Conservation (phyloP, 2,113 vertebrate genomes). For the Aleadryas rufinucha region DNA sequence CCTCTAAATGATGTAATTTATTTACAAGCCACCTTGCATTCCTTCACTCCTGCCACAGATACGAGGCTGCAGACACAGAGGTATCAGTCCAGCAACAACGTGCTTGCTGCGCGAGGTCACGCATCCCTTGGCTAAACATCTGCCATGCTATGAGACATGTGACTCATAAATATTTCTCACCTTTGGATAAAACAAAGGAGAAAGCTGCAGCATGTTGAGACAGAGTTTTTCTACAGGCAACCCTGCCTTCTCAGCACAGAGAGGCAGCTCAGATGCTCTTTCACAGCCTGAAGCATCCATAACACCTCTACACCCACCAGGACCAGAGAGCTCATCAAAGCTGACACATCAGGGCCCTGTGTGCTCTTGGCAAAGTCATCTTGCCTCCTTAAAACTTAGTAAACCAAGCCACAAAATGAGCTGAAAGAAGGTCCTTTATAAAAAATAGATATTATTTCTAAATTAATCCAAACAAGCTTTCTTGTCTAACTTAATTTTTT, state of each 20-base stretch:
- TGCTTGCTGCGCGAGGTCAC: neutral
- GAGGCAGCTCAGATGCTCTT: neutral
- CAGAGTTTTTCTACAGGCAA: neutral
- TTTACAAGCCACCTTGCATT: conserved; percentile 31
- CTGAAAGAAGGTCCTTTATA: neutral
- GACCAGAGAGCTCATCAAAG: neutral
- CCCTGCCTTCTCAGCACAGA: neutral
- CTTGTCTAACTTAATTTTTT: neutral
- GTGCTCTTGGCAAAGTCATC: neutral
- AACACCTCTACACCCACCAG: neutral
- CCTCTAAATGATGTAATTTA: conserved; percentile 42
- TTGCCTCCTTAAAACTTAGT: neutral
- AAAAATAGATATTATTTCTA: conserved; percentile 5
- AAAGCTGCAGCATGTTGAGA: neutral
- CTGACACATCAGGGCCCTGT: neutral
- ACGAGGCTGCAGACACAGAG: neutral
- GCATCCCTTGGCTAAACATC: neutral
- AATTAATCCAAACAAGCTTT: conserved; percentile 5
- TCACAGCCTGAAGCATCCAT: neutral
- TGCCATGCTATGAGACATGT: neutral
- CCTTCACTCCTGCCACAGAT: neutral
- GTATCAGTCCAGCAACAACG: neutral
- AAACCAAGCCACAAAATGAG: neutral
- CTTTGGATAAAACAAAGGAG: conserved; percentile 1
- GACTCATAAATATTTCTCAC: neutral